Evolutionary conservation across 2,888 invertebrate genomes (phyloP).

Genomic region (Mythimna pallens): DNA sequence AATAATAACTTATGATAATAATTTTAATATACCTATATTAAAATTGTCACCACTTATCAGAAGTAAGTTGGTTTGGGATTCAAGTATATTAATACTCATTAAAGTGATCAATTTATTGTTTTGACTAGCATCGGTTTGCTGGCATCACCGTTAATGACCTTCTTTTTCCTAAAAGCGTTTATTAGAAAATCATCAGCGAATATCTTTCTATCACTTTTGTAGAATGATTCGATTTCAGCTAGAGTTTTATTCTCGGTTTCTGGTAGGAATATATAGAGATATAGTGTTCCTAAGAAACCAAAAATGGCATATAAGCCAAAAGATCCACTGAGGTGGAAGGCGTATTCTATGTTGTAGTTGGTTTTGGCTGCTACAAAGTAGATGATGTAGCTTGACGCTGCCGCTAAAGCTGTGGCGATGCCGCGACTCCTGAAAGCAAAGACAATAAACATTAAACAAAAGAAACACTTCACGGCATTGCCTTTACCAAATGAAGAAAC

Average conservation of each 20-base stretch:
- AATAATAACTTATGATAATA: too few relatives aligned
- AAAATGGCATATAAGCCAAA: constrained; percentile 86
- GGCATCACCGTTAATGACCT: constrained; percentile 68
- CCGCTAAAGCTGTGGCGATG: constrained; percentile 88
- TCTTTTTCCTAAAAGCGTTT: constrained; percentile 82
- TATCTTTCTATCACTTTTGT: constrained; percentile 81
- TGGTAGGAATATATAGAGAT: constrained; percentile 88
- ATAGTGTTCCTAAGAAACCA: constrained; percentile 85
- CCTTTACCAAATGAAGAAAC: constrained; percentile 47
- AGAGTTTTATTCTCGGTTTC: constrained; percentile 90
- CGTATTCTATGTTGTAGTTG: constrained; percentile 87
- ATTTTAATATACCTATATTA: too few relatives aligned
- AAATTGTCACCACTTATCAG: neutral
- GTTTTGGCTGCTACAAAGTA: constrained; percentile 89
- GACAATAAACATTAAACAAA: neutral
- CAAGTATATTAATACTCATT: neutral
- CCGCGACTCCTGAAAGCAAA: constrained; percentile 85
- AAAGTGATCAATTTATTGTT: constrained; percentile 28
- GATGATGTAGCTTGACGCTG: constrained; percentile 87
- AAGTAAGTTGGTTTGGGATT: neutral
- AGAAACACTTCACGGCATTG: neutral
- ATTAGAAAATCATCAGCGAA: constrained; percentile 86
- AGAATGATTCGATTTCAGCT: constrained; percentile 88
- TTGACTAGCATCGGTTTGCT: constrained; percentile 84
- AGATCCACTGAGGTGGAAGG: constrained; percentile 86